Evolutionary conservation across 2,797 vertebrate genomes (phyloP), one percentile per base, ranked within the genome.

Genomic region (Synaphobranchus kaupii): DNA sequence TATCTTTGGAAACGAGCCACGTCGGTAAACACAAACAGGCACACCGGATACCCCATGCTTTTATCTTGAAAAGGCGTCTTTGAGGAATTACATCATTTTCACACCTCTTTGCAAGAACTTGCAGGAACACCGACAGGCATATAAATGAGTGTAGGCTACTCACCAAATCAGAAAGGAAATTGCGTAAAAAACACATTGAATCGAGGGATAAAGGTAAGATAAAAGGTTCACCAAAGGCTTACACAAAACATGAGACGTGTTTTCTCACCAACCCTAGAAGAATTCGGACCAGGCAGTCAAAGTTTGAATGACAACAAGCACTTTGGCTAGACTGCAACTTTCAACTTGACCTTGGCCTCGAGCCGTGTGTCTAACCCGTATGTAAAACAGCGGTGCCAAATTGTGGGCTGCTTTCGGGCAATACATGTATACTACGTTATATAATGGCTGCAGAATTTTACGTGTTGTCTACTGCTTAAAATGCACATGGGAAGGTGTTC

Each of bases 291-390:
- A 90, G 89, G 90, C 91, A 86, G 92, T 88, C 68, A 88, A 89
- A 87, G 90, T 85, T 91, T 94, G 92, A 95, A 92, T 90, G 94
- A 94, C 93, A 92, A 90, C 91, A 93, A 95, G 92, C 93, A 91
- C 91, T 85, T 92, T 95, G 97, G 95, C 95, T 92, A 95, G 96
- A 95, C 96, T 93, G 92, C 93, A 96, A 90, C 97, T 97, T 99
- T 99, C 96, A 98, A 97, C 98, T 99, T 99, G 98, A 99, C 98
- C 98, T 99, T 99, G 98, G 97, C 97, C 97, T 97, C 96, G 90
- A 96, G 95, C 94, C 94, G 92, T 83, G 92, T 82, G 95, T 95
- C 95, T 94, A 94, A 94, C 93, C 92, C 86, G 71, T 92, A 91
- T 89, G 92, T 93, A 94, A 94, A 95, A 93, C 90, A 94, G 92